phyloP scores from a whole-genome alignment of 2,797 vertebrate species.

The Sebastes oblongus region DNA sequence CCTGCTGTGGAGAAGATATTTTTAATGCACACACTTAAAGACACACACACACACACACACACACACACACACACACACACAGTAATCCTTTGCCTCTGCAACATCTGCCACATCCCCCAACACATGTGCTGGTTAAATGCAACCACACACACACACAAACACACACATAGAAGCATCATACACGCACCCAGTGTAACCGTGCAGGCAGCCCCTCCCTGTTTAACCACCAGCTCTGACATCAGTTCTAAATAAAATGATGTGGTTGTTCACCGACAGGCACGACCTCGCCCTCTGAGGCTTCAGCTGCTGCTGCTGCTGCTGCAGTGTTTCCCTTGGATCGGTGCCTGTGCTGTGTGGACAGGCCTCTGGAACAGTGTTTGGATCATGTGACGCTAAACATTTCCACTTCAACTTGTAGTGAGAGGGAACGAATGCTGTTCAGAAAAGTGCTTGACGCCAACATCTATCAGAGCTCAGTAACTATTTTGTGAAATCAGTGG shows the following conservation, averaged over 20 bases:
- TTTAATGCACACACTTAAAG: constrained; percentile 75
- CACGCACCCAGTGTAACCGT: constrained; percentile 24
- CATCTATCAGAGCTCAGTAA: neutral
- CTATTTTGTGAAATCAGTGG: neutral
- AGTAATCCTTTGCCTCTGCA: constrained; percentile 69
- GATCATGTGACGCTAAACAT: constrained; percentile 11
- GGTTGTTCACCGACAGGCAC: constrained; percentile 51
- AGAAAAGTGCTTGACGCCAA: neutral
- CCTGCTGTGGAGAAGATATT: constrained; percentile 82
- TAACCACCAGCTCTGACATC: constrained; percentile 73
- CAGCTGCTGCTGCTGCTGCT: constrained; percentile 34
- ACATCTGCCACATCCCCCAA: constrained; percentile 73
- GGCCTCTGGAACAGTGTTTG: constrained; percentile 12
- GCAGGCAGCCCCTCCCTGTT: constrained; percentile 67
- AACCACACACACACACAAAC: constrained; percentile 27
- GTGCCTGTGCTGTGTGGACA: constrained; percentile 14
- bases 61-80: constrained; percentile 42
- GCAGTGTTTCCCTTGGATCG: constrained; percentile 55
- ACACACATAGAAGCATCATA: neutral
- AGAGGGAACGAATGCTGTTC: neutral
- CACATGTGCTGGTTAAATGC: constrained; percentile 60
- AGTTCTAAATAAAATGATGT: constrained; percentile 72
- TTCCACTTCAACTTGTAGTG: constrained; percentile 3
- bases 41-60: constrained; percentile 52
- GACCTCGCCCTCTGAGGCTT: constrained; percentile 50